phyloP scores from a whole-genome alignment of 2,113 vertebrate species.

The Neomonachus schauinslandi region DNA sequence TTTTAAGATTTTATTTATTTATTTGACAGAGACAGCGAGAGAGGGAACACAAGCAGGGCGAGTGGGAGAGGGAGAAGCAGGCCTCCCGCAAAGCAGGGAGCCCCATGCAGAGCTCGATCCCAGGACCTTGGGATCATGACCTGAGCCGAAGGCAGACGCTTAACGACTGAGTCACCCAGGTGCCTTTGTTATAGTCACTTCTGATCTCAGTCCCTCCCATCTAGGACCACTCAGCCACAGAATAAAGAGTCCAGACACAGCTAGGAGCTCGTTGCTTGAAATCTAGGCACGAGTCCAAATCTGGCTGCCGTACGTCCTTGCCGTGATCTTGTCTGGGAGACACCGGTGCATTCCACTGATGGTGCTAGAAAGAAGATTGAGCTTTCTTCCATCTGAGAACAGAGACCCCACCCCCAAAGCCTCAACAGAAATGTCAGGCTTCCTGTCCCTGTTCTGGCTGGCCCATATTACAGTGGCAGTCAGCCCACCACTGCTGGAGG shows the following conservation, averaged over 20 bases:
- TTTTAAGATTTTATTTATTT: neutral
- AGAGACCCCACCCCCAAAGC: neutral
- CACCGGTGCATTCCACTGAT: neutral
- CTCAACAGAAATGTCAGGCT: neutral
- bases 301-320: neutral
- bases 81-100: no score
- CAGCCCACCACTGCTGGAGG: neutral
- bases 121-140: no score
- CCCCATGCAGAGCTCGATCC: no score
- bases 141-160: no score
- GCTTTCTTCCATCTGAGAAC: neutral
- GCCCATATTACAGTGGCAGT: neutral
- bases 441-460: neutral
- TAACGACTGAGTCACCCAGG: no score
- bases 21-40: neutral
- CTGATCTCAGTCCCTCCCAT: neutral
- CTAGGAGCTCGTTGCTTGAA: neutral
- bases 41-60: no score
- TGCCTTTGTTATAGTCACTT: neutral
- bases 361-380: neutral
- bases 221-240: neutral
- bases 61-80: no score
- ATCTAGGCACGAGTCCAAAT: neutral
- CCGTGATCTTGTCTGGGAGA: neutral
- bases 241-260: neutral